Evolutionary conservation across 2,113 vertebrate species (phyloP), one percentile per base, ranked within the genome.

Genomic region (Arenaria interpres): DNA sequence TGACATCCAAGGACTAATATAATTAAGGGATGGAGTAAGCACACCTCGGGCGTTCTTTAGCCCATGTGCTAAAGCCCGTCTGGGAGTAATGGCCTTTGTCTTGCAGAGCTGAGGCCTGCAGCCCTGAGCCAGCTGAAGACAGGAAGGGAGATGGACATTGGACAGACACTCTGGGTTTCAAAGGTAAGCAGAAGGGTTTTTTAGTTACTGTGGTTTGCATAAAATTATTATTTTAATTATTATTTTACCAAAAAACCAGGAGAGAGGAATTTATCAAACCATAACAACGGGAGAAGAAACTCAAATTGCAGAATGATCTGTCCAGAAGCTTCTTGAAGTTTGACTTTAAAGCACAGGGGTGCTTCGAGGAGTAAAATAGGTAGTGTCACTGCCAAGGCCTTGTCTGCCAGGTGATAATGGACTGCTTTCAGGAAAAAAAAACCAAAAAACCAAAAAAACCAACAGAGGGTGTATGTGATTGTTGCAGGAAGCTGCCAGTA

Each of bases 41-140:
- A 8, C 6, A 32, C 53, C 67, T 20, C 4, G 14, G 62, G 46
- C 1, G 0, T 64, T 35, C 41, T 76, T 39, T 59, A 60, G 46
- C n/a, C 39, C 4, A 28, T 4, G 12, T 3, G 71, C 68, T 86
- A 11, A 78, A 57, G 43, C 62, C n/a, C 14, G 2, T 7, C 46
- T 82, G 63, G 27, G 35, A 2, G 22, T 60, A 17, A 93, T 63
- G 62, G 68, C 57, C 46, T 51, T 62, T 92, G 84, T 54, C 63
- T 94, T 92, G 88, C 96, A 97, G 97, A 59, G 9, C 39, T 48
- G 89, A 92, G 77, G 56, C 81, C 53, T 53, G 25, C 5, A 14
- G 6, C 56, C 14, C 3, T 0, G 7, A 74, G 76, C 6, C 57
- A 45, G 33, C 7, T 27, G 54, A 74, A 76, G 74, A 62, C 14